phyloP scores from a whole-genome alignment of 2,888 invertebrate genomes.

The Temnothorax ravouxi region DNA sequence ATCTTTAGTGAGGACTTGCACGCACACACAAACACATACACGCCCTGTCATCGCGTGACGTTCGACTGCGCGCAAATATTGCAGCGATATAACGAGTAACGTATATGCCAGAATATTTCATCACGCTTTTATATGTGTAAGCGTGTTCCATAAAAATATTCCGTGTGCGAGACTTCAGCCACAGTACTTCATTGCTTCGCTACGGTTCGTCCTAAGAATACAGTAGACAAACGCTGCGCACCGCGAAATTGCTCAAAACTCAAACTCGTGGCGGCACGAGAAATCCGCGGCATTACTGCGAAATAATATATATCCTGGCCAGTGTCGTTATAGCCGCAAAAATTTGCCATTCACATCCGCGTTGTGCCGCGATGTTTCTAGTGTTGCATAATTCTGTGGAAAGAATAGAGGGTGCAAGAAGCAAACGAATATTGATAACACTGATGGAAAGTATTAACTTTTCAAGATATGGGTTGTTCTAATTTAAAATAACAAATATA shows the following conservation, averaged over 20 bases:
- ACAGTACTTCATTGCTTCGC: conserved; percentile 58
- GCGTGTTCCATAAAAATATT: conserved; percentile 62
- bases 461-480: background rate
- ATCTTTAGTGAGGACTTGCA: conserved; percentile 17
- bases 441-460: conserved; percentile 5
- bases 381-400: conserved; percentile 30
- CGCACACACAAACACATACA: background rate
- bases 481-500: conserved; percentile 3
- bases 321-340: conserved; percentile 61
- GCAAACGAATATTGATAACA: background rate
- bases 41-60: conserved; percentile 38
- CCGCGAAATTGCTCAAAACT: conserved; percentile 60
- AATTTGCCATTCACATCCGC: conserved; percentile 22
- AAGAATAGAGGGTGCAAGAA: background rate
- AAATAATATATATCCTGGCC: conserved; percentile 45
- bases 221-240: conserved; percentile 29
- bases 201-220: conserved; percentile 48
- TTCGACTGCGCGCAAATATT: conserved; percentile 56
- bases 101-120: conserved; percentile 48
- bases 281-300: conserved; percentile 59
- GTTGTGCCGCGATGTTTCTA: conserved; percentile 51
- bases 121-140: conserved; percentile 36
- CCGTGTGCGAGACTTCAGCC: conserved; percentile 53
- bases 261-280: conserved; percentile 47
- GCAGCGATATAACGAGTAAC: conserved; percentile 27